Percentiles rank a stretch among this genome's conserved stretches.
phyloP scores from a whole-genome alignment of 2,888 invertebrate species.

The Apoda limacodes region DNA sequence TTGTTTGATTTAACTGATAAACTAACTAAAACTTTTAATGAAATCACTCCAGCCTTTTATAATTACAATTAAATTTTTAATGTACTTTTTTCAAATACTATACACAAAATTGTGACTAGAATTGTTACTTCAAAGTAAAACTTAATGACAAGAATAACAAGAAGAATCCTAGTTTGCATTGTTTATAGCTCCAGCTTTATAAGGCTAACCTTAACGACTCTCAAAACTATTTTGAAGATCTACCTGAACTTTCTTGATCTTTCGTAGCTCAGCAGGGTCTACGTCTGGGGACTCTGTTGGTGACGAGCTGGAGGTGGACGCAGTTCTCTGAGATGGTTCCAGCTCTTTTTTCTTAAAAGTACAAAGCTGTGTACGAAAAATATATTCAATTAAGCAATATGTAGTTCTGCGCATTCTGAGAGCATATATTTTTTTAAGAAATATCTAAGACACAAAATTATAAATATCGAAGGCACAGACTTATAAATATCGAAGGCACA shows the following conservation, averaged over 20 bases:
- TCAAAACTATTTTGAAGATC: no score
- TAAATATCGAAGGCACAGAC: no score
- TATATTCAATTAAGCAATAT: slow-evolving; percentile 6
- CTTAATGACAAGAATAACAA: no score
- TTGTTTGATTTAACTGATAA: slow-evolving; percentile 1
- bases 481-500: no score
- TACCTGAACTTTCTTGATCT: slow-evolving; percentile 85
- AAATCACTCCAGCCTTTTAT: neutral
- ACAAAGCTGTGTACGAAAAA: slow-evolving; percentile 71
- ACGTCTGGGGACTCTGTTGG: slow-evolving; percentile 55
- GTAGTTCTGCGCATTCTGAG: no score
- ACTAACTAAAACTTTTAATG: no score
- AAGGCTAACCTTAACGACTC: no score
- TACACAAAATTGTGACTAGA: no score
- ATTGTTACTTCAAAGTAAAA: no score
- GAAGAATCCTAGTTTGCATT: no score
- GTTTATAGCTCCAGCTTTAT: no score
- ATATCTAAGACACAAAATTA: neutral
- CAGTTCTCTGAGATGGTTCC: slow-evolving; percentile 63
- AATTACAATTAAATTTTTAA: neutral
- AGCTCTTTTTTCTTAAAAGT: slow-evolving; percentile 87
- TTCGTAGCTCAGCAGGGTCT: slow-evolving; percentile 77
- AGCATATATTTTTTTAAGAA: slow-evolving; percentile 2
- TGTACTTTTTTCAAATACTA: no score
- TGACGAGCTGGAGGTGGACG: slow-evolving; percentile 47